Base-by-base conservation (phyloP, 2,888 invertebrate species). In the Pachymerium ferrugineum region DNA sequence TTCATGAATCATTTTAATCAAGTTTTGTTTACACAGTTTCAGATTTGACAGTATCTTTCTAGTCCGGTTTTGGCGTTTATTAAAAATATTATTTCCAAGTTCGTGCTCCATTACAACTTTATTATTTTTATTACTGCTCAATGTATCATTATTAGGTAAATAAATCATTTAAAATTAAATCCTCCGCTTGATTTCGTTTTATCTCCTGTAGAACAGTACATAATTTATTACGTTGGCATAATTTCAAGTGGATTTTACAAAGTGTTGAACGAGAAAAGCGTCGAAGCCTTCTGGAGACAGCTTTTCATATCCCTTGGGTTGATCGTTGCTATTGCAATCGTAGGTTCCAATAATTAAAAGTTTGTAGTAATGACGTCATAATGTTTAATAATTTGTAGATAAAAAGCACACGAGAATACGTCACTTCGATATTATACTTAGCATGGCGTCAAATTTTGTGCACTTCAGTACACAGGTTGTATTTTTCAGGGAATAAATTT, bases 161-260 rank as follows among this genome's bases (percentile, higher is more conserved):
- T 1, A 3, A 8, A 68, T 22, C 16, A 68, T 68, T 1, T 3
- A 29, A 28, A 3, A 10, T 68, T 68, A 5, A 28, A 29, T 28
- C 29, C 16, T 6, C 5, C 12, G 14, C 4, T 68, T 28, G 22
- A 3, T 29, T 68, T 31, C 10, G 38, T 29, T 68, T 68, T 68
- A 25, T 1, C 16, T 68, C 28, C 28, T 68, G n/a, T 28, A 68
- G 68, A 68, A 28, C 68, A 68, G 12, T 68, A 28, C 28, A 16
- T 68, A 12, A 68, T 31, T 30, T 68, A 68, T 68, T 14, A 68
- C 14, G 68, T 68, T 0, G 68, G 68, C 0, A 29, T 68, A 12
- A 68, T 68, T 30, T 25, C 68, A 14, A 68, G 68, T 16, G 30
- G 31, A 1, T 68, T 68, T 68, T 68, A 68, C 16, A 68, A 68